Evolutionary conservation across 2,888 invertebrate genomes (phyloP).

Genomic region (Incurvaria masculella): DNA sequence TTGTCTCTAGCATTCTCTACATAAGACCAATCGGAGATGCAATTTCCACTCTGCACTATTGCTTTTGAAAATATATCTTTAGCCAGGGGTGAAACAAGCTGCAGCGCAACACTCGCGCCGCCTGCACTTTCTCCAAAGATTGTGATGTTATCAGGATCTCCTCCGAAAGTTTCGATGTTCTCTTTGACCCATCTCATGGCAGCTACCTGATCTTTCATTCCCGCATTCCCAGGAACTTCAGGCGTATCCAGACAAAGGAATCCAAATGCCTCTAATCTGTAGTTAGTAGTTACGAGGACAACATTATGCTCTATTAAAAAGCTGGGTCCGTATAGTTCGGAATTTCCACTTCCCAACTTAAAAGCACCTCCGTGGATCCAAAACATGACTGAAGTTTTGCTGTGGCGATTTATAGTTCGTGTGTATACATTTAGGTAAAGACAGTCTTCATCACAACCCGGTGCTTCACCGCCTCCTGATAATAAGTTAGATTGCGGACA

Average conservation of each 20-base stretch:
- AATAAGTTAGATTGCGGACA: no score
- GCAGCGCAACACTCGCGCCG: constrained; percentile 11
- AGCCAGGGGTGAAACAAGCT: constrained; percentile 11
- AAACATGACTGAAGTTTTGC: constrained; percentile 14
- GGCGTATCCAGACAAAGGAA: constrained; percentile 14
- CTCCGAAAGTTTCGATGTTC: constrained; percentile 12
- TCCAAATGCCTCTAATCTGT: constrained; percentile 14
- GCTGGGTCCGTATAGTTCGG: constrained; percentile 15
- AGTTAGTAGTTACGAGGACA: constrained; percentile 16
- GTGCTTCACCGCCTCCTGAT: no score
- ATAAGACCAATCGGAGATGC: not conserved
- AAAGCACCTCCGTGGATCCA: constrained; percentile 18
- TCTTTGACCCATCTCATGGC: constrained; percentile 15
- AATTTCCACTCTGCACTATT: constrained; percentile 16
- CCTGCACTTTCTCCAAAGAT: constrained; percentile 16
- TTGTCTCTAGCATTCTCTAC: constrained; percentile 4
- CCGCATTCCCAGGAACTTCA: constrained; percentile 13
- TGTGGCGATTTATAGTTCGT: constrained; percentile 20
- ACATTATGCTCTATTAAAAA: constrained; percentile 15
- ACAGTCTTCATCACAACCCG: constrained; percentile 45
- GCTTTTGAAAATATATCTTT: constrained; percentile 14
- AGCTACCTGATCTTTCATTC: constrained; percentile 14
- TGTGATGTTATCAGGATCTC: constrained; percentile 12
- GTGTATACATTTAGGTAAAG: constrained; percentile 58
- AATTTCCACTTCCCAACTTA: constrained; percentile 12